A percentile compares a stretch with the other conserved stretches of the same genome.
phyloP scores from a whole-genome alignment of 2,113 vertebrate species.

The Candoia aspera region DNA sequence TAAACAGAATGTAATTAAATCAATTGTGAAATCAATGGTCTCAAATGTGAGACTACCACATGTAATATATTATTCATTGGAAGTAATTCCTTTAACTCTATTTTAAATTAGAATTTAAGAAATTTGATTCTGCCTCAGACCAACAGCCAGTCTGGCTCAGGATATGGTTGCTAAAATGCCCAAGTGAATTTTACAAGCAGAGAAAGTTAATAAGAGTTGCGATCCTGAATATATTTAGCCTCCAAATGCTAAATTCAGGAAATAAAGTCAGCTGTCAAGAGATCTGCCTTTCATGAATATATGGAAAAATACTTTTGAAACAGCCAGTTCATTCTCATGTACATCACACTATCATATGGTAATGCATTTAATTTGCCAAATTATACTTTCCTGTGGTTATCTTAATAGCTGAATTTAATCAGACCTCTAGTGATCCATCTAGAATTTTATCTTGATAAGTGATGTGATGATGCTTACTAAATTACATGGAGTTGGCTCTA shows the following conservation, averaged over 20 bases:
- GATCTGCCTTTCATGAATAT: neutral
- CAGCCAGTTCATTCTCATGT: neutral
- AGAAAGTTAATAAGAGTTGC: neutral
- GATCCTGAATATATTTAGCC: neutral
- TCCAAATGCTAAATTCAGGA: neutral
- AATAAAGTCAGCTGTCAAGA: neutral
- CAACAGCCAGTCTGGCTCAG: neutral
- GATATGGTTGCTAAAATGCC: neutral
- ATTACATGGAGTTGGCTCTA: neutral
- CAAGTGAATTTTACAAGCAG: neutral
- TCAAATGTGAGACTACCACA: neutral
- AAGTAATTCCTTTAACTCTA: neutral
- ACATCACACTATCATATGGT: neutral
- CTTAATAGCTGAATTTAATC: neutral
- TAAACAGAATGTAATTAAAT: neutral
- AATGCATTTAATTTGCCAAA: neutral
- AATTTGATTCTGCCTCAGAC: neutral
- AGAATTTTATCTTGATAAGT: neutral
- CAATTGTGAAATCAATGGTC: neutral
- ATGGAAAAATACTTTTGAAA: neutral
- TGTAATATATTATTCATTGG: slow-evolving; percentile 1
- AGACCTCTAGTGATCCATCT: no score
- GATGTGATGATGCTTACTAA: neutral
- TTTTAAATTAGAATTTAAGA: neutral
- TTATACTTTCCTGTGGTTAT: no score